Conservation (phyloP, 2,113 vertebrate species). For the Engystomops pustulosus region DNA sequence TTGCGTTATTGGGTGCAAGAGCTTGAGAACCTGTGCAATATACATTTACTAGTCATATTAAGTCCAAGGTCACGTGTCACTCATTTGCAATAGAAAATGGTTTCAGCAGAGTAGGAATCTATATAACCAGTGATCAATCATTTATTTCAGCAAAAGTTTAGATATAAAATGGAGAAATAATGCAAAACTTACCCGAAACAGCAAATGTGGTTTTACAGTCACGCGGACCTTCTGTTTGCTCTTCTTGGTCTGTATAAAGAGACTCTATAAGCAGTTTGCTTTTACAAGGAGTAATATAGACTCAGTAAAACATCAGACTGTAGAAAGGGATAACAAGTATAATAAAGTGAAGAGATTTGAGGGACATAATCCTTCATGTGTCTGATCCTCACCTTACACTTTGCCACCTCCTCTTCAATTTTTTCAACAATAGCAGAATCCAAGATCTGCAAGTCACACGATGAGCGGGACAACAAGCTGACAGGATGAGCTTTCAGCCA, state of each 20-base stretch:
- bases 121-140: no score
- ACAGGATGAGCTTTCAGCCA: slow-evolving; percentile 88
- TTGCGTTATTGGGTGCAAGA: no score
- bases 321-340: not conserved
- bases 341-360: not conserved
- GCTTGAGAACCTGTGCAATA: no score
- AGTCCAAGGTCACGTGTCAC: no score
- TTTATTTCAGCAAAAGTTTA: not conserved
- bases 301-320: not conserved
- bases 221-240: slow-evolving; percentile 94
- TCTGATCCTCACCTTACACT: slow-evolving; percentile 76
- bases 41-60: no score
- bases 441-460: slow-evolving; percentile 88
- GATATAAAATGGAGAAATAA: slow-evolving; percentile 5
- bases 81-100: no score
- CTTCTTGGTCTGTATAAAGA: slow-evolving; percentile 80
- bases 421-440: slow-evolving; percentile 85
- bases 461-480: slow-evolving; percentile 81
- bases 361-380: not conserved
- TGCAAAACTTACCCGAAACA: slow-evolving; percentile 86
- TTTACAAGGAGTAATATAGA: not conserved
- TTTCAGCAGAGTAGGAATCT: no score
- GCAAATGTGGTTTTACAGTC: slow-evolving; percentile 94
- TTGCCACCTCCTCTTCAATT: slow-evolving; percentile 88
- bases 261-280: not conserved